Conservation (phyloP, 2,797 vertebrate genomes). For the Tenualosa thibaudeaui region DNA sequence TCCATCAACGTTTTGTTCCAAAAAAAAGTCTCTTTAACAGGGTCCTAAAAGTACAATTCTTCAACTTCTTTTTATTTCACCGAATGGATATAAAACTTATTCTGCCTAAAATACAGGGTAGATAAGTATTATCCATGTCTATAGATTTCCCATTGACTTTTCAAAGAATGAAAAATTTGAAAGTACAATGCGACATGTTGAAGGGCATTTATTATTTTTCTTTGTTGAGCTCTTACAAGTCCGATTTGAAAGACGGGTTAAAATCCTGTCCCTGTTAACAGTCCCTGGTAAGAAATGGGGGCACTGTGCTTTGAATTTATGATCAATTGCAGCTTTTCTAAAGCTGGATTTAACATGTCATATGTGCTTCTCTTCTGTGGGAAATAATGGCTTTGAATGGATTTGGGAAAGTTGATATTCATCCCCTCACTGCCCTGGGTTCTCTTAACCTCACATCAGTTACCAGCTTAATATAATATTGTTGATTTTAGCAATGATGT, state of each 20-base stretch:
- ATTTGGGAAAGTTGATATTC: conserved; percentile 82
- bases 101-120: conserved; percentile 21
- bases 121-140: conserved; percentile 24
- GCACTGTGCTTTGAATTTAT: conserved; percentile 68
- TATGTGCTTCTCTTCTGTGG: conserved; percentile 71
- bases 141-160: conserved; percentile 23
- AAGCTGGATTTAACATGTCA: conserved; percentile 81
- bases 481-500: conserved; percentile 97
- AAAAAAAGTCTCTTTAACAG: background rate
- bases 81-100: conserved; percentile 14
- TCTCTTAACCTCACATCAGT: conserved; percentile 85
- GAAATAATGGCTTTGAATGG: conserved; percentile 85
- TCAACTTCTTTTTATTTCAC: conserved; percentile 6
- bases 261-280: conserved; percentile 55
- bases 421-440: conserved; percentile 86
- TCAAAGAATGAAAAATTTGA: conserved; percentile 26
- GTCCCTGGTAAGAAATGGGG: conserved; percentile 55
- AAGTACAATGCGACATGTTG: conserved; percentile 27
- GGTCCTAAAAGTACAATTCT: conserved; percentile 3
- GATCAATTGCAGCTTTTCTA: conserved; percentile 77
- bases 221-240: conserved; percentile 18
- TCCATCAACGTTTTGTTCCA: background rate
- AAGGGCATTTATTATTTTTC: conserved; percentile 26
- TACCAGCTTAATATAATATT: conserved; percentile 92
- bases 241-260: conserved; percentile 32